Evolutionary conservation across 2,888 invertebrate species (phyloP), one percentile per base, ranked within the genome.

Genomic region (Nasonovia ribisnigri): DNA sequence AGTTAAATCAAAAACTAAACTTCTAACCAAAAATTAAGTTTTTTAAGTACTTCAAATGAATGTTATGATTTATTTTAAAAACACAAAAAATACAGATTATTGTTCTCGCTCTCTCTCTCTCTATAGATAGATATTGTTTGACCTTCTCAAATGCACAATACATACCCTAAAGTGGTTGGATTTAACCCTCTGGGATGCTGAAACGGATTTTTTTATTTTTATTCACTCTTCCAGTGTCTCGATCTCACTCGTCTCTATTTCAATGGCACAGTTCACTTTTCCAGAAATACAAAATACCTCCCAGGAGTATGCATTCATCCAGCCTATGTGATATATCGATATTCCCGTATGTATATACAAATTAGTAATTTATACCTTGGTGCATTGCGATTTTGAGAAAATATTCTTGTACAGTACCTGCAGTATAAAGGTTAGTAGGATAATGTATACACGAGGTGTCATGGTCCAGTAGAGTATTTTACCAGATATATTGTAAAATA

Each of bases 251-350:
- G 42, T 84, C 8, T 29, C 29, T 26, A 4, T 60, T 46, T 20
- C 77, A 77, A 77, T 8, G 24, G 42, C 91, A 36, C 60, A 36
- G 57, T 92, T 48, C 36, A 16, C n/a, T 67, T 92, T 87, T 87
- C 36, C 92, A 48, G 36, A 42, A 29, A 86, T 46, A 86, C 46
- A 13, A 26, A 46, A 87, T 20, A 20, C 77, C 20, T 46, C 84
- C 90, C 54, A 11, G 11, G 29, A 67, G 84, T 91, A 51, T 1
- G n/a, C n/a, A 48, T 16, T 84, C 24, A 11, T n/a, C 36, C 51
- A 29, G 29, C 11, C 29, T 84, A 29, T 46, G 16, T 3, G 29
- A 8, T 36, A 1, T 20, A 36, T 20, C 77, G 36, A 20, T 77
- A 36, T 20, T 36, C 77, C 77, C 20, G 36, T 36, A 2, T 77